These are phyloP conservation scores for Condylura cristata DNA, from an alignment of 2,113 vertebrate genomes.

Conservation along the genomic window DNA sequence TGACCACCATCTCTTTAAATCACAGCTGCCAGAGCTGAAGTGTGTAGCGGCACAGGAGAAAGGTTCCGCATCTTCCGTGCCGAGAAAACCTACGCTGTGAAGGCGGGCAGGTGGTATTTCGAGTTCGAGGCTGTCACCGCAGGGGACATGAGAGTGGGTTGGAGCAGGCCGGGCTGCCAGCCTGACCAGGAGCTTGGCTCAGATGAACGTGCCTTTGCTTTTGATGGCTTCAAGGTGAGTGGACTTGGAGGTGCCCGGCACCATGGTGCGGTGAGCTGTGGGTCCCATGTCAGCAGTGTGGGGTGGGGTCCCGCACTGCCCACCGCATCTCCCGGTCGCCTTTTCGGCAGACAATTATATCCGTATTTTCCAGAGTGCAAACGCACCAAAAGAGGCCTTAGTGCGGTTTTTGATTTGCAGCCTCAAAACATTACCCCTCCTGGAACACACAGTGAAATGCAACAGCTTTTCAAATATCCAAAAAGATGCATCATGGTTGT, in stretches of 20 bases:
- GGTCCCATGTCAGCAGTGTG: accelerated
- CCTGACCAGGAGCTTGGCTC: conserved; percentile 95
- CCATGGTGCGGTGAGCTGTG: neutral
- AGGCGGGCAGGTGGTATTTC: conserved; percentile 95
- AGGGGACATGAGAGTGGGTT: conserved; percentile 96
- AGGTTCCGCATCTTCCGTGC: conserved; percentile 96
- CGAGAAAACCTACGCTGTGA: conserved; percentile 95
- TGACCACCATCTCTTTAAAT: conserved; percentile 32
- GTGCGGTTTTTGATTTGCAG: neutral
- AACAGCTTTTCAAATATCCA: neutral
- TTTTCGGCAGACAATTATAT: neutral
- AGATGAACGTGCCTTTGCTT: conserved; percentile 95
- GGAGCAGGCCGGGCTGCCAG: conserved; percentile 93
- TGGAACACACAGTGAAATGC: neutral
- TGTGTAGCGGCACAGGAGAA: conserved; percentile 88
- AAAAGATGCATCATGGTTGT: neutral
- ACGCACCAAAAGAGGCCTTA: neutral
- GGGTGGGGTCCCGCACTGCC: neutral
- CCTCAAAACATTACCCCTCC: neutral
- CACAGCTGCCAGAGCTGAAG: conserved; percentile 87
- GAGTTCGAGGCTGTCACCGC: conserved; percentile 94
- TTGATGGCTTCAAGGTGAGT: conserved; percentile 96
- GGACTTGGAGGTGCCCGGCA: too few relatives aligned
- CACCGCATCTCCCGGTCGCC: neutral
- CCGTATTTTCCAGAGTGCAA: neutral